Evolutionary conservation across 2,888 invertebrate species (phyloP).

Genomic region (Pantelozetes paolii): DNA sequence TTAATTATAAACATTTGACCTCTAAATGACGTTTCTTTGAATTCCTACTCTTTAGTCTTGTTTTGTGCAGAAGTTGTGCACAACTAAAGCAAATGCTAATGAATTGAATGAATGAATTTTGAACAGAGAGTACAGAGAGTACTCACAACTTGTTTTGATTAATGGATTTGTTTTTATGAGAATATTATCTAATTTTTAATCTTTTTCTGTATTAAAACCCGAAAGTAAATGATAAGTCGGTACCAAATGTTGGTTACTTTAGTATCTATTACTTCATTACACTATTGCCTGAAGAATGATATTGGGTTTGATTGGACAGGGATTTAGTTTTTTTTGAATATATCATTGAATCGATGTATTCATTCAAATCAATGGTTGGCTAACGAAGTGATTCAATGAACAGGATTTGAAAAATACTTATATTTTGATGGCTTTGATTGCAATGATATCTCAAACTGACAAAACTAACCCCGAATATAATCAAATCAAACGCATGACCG

Average conservation of each 20-base stretch:
- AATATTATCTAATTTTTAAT: neutral
- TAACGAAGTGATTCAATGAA: constrained; percentile 2
- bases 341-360: neutral
- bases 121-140: neutral
- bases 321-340: neutral
- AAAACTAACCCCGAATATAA: neutral
- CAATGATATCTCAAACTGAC: constrained; percentile 8
- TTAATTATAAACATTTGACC: constrained; percentile 11
- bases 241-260: neutral
- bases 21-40: neutral
- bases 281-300: neutral
- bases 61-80: neutral
- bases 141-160: constrained; percentile 10
- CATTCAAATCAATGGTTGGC: neutral
- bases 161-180: neutral
- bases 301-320: neutral
- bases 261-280: neutral
- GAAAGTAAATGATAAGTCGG: constrained; percentile 1
- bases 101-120: neutral
- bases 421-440: neutral
- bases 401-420: constrained; percentile 3
- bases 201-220: neutral
- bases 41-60: neutral
- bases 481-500: neutral
- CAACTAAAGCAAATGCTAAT: neutral